A percentile compares a stretch with the other conserved stretches of the same genome.
phyloP scores from a whole-genome alignment of 2,113 vertebrate genomes.

The Scytalopus superciliaris region DNA sequence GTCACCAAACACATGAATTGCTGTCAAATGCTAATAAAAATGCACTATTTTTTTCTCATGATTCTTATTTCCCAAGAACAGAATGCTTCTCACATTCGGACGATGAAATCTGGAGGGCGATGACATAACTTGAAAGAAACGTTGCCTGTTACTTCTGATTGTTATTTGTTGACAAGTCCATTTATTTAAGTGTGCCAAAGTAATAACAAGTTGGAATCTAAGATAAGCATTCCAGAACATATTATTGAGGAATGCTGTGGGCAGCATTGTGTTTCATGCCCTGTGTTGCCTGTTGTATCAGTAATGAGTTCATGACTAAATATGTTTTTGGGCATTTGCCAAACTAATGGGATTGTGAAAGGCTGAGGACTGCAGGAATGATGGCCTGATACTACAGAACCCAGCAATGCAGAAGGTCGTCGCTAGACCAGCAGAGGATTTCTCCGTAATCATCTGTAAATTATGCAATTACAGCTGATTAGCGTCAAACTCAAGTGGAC shows the following conservation, averaged over 20 bases:
- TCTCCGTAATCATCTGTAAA: slow-evolving; percentile 50
- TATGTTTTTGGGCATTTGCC: slow-evolving; percentile 48
- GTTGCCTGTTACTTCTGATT: background rate
- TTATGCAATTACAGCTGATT: slow-evolving; percentile 60
- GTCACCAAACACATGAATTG: background rate
- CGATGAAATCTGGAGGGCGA: background rate
- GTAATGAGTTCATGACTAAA: slow-evolving; percentile 73
- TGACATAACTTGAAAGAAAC: slow-evolving; percentile 35
- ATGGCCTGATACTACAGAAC: slow-evolving; percentile 30
- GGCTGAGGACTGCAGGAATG: slow-evolving; percentile 15
- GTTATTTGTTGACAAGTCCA: slow-evolving; percentile 68
- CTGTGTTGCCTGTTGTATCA: slow-evolving; percentile 65
- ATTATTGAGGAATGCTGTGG: slow-evolving; percentile 63
- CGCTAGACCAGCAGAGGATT: slow-evolving; percentile 6
- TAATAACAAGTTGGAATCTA: slow-evolving; percentile 59
- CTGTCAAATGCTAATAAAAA: background rate
- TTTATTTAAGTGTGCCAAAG: slow-evolving; percentile 47
- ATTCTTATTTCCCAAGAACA: background rate
- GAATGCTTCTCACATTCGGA: background rate
- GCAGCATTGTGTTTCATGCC: slow-evolving; percentile 62
- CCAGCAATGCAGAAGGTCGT: slow-evolving; percentile 13
- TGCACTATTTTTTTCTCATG: background rate
- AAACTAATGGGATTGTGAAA: slow-evolving; percentile 63
- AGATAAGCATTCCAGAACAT: slow-evolving; percentile 71
- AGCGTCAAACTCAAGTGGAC: slow-evolving; percentile 39